Conservation (phyloP, 2,888 invertebrate species). For the Aphrophora alni region DNA sequence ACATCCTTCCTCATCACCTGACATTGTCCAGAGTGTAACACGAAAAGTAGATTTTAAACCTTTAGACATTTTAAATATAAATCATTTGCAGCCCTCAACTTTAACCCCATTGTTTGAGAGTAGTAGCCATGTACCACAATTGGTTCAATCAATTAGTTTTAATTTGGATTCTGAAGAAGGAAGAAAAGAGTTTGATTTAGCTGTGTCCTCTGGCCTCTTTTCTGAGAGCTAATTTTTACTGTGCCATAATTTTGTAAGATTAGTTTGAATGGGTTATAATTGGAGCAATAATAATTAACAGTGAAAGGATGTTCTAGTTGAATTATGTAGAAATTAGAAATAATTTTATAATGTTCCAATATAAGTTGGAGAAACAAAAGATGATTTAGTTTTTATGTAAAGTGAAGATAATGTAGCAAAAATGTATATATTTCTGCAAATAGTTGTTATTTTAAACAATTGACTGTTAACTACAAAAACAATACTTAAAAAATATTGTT, state of each 20-base stretch:
- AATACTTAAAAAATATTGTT: too few species aligned
- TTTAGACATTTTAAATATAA: background rate
- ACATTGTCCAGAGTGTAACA: background rate
- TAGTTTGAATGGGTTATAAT: background rate
- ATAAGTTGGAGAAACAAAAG: too few species aligned
- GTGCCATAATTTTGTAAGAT: background rate
- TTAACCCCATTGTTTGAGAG: background rate
- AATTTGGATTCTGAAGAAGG: constrained; percentile 25
- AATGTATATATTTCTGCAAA: too few species aligned
- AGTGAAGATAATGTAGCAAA: too few species aligned
- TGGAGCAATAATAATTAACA: background rate
- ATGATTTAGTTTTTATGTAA: too few species aligned
- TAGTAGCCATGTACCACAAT: background rate
- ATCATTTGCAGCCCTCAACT: background rate
- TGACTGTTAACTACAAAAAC: too few species aligned
- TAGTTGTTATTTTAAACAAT: too few species aligned
- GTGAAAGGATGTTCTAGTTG: background rate
- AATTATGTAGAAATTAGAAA: background rate
- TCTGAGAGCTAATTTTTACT: background rate
- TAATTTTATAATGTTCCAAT: too few species aligned
- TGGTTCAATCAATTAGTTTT: constrained; percentile 21
- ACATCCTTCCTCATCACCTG: background rate
- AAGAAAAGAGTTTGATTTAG: constrained; percentile 20
- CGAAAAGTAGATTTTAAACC: background rate
- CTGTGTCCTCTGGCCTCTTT: background rate